Evolutionary conservation across 2,113 vertebrate genomes (phyloP).

Genomic region (Murina feae): DNA sequence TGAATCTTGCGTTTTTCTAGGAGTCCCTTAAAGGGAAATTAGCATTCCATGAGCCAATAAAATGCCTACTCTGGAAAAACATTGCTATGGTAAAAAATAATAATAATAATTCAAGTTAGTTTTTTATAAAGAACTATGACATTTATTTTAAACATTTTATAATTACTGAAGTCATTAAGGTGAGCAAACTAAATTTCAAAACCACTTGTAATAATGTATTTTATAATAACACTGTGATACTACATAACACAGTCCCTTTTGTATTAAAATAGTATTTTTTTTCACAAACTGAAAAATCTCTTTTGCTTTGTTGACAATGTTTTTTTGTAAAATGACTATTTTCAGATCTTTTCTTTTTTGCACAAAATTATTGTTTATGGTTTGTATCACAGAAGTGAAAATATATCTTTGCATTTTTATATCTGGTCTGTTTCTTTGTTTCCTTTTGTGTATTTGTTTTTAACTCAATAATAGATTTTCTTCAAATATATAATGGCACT

Average conservation of each 20-base stretch:
- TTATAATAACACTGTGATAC: slow-evolving; percentile 75
- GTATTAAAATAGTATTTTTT: slow-evolving; percentile 86
- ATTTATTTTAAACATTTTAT: slow-evolving; percentile 72
- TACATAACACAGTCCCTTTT: slow-evolving; percentile 77
- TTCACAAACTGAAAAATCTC: slow-evolving; percentile 79
- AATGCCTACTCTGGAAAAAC: slow-evolving; percentile 70
- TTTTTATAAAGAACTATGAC: slow-evolving; percentile 74
- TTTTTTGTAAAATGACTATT: slow-evolving; percentile 82
- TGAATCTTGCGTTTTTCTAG: slow-evolving; percentile 74
- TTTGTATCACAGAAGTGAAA: slow-evolving; percentile 95
- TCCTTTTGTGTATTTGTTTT: slow-evolving; percentile 74
- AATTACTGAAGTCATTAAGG: slow-evolving; percentile 76
- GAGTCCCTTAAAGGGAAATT: slow-evolving; percentile 72
- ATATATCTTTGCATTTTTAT: slow-evolving; percentile 89
- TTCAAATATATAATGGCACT: slow-evolving; percentile 76
- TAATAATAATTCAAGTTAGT: slow-evolving; percentile 73
- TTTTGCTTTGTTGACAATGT: slow-evolving; percentile 73
- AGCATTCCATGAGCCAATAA: slow-evolving; percentile 78
- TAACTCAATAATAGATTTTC: slow-evolving; percentile 76
- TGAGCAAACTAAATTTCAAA: slow-evolving; percentile 82
- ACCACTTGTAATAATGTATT: slow-evolving; percentile 89
- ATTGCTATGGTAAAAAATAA: slow-evolving; percentile 56
- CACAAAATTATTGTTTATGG: slow-evolving; percentile 87
- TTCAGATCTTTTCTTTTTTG: slow-evolving; percentile 89
- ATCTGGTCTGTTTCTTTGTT: slow-evolving; percentile 80